A percentile compares a stretch with the other conserved stretches of the same genome.
These are phyloP conservation scores for Dicranocentrus wangi DNA, from an alignment of 2,888 invertebrate species.

Conservation along the genomic window DNA sequence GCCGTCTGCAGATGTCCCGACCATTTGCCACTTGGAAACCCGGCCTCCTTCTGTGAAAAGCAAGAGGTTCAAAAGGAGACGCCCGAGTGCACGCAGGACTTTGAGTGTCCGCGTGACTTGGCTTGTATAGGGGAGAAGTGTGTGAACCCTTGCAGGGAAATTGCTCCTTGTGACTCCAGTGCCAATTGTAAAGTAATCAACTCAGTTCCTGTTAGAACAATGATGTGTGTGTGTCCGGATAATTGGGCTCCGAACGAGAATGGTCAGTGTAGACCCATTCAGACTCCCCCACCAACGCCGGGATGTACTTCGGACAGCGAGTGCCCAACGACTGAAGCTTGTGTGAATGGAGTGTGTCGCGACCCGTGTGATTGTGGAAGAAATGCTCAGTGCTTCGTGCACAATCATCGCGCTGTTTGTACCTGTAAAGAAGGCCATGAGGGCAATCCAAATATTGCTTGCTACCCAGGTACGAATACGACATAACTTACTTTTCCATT, in stretches of 20 bases:
- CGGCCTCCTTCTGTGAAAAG: constrained; percentile 79
- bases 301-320: constrained; percentile 88
- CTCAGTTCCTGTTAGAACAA: constrained; percentile 88
- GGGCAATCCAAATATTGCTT: constrained; percentile 89
- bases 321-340: constrained; percentile 86
- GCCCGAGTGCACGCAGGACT: constrained; percentile 85
- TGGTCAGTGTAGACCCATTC: constrained; percentile 83
- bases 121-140: constrained; percentile 84
- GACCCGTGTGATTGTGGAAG: constrained; percentile 88
- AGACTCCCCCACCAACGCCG: constrained; percentile 78
- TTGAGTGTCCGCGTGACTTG: constrained; percentile 86
- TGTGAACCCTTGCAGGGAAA: constrained; percentile 76
- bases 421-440: constrained; percentile 88
- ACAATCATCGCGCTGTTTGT: constrained; percentile 89
- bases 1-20: constrained; percentile 89
- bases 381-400: constrained; percentile 85
- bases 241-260: constrained; percentile 87
- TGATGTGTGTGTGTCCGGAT: constrained; percentile 91
- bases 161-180: constrained; percentile 74
- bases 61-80: constrained; percentile 58
- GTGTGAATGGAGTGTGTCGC: constrained; percentile 88
- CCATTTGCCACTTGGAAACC: constrained; percentile 85
- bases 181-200: constrained; percentile 81
- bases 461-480: constrained; percentile 78
- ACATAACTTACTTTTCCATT: constrained; percentile 49